Evolutionary conservation across 2,888 invertebrate genomes (phyloP).

Genomic region (Fragum whitleyi): DNA sequence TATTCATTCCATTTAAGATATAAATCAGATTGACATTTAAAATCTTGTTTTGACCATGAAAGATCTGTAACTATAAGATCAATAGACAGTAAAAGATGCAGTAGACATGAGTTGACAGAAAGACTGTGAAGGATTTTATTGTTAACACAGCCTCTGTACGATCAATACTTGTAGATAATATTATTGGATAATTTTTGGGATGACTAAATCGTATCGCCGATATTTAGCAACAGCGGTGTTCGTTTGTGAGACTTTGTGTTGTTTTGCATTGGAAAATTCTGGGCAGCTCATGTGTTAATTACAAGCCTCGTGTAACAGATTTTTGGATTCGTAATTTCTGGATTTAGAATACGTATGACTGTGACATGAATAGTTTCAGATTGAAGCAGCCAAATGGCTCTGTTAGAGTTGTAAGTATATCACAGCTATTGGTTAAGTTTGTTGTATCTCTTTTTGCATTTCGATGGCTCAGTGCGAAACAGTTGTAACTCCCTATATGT

Average conservation of each 20-base stretch:
- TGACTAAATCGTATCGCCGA: constrained; percentile 13
- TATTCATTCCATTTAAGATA: no score
- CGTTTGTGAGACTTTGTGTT: background rate
- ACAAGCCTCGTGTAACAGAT: background rate
- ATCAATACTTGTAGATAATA: constrained; percentile 29
- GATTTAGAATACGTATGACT: background rate
- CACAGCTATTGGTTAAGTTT: background rate
- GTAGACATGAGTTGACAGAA: no score
- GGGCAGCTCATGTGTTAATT: background rate
- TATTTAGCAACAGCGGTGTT: constrained; percentile 8
- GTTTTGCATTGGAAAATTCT: background rate
- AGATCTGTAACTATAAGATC: no score
- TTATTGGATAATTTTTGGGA: constrained; percentile 28
- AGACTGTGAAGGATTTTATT: background rate
- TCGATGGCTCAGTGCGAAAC: no score
- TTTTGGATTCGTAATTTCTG: background rate
- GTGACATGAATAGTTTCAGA: constrained; percentile 10
- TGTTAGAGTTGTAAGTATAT: constrained; percentile 26
- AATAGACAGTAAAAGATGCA: no score
- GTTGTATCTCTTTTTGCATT: background rate
- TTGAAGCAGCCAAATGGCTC: constrained; percentile 18
- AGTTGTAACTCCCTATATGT: no score
- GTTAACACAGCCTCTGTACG: background rate
- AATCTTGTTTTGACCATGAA: background rate
- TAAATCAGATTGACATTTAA: no score